Conservation (phyloP, 2,113 vertebrate species). For the Barbus barbus region DNA sequence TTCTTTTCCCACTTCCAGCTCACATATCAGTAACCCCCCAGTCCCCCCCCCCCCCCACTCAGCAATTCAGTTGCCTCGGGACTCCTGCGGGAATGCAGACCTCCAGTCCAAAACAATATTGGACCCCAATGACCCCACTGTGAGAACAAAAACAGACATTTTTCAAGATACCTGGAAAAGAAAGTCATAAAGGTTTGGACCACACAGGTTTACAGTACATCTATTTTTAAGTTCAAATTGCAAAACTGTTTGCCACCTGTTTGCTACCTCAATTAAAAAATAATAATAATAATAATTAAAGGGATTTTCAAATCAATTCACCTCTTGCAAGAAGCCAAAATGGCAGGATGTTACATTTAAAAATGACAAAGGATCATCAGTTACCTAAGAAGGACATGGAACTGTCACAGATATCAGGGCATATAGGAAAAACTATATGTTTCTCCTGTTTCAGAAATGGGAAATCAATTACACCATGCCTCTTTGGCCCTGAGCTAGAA, state of each 20-base stretch:
- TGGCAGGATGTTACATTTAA: background rate
- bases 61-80: background rate
- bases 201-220: background rate
- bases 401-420: conserved; percentile 4
- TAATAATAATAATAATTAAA: too few species aligned
- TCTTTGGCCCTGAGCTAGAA: conserved; percentile 57
- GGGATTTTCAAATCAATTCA: background rate
- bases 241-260: background rate
- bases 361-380: background rate
- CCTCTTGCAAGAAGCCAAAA: background rate
- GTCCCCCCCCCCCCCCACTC: background rate
- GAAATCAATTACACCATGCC: conserved; percentile 68
- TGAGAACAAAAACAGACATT: background rate
- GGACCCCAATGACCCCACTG: background rate
- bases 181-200: background rate
- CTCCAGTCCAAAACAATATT: background rate
- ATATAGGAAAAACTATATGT: conserved; percentile 40
- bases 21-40: background rate
- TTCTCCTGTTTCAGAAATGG: conserved; percentile 68
- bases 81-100: background rate
- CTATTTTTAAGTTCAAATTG: background rate
- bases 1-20: background rate
- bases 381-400: conserved; percentile 6
- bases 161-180: background rate
- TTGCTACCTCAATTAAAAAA: background rate